Conservation (phyloP, 1,140 invertebrate genomes). For the Vollenhovia emeryi region DNA sequence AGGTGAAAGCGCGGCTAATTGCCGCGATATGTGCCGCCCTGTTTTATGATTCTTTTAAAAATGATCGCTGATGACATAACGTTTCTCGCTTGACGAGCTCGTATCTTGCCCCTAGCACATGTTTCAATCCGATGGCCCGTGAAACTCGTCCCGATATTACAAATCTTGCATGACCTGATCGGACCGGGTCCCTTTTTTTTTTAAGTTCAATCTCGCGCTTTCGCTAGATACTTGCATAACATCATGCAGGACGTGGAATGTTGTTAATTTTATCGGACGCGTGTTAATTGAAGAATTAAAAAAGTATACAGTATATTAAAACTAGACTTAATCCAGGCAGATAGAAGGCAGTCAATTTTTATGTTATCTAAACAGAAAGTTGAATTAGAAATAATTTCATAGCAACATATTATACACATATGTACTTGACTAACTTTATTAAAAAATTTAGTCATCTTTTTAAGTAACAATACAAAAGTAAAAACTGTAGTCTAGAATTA, state of each 20-base stretch:
- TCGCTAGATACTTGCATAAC: neutral
- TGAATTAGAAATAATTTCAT: neutral
- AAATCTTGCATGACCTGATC: neutral
- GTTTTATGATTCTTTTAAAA: neutral
- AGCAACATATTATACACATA: neutral
- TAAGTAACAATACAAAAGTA: neutral
- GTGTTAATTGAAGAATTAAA: neutral
- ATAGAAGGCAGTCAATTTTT: neutral
- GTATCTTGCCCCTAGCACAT: neutral
- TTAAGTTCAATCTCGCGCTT: neutral
- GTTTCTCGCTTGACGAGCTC: neutral
- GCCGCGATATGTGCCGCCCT: neutral
- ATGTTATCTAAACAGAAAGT: neutral
- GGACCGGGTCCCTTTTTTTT: neutral
- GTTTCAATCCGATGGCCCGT: neutral
- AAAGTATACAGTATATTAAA: neutral
- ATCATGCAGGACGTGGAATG: neutral
- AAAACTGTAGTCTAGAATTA: neutral
- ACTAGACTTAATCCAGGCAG: neutral
- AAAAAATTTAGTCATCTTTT: neutral
- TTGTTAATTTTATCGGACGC: neutral
- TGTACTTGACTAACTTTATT: neutral
- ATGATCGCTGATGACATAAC: neutral
- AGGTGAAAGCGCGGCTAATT: conserved; percentile 32
- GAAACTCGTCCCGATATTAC: neutral